These are phyloP conservation scores for Nasonia longicornis DNA, from an alignment of 1,140 invertebrate species.

Conservation along the genomic window DNA sequence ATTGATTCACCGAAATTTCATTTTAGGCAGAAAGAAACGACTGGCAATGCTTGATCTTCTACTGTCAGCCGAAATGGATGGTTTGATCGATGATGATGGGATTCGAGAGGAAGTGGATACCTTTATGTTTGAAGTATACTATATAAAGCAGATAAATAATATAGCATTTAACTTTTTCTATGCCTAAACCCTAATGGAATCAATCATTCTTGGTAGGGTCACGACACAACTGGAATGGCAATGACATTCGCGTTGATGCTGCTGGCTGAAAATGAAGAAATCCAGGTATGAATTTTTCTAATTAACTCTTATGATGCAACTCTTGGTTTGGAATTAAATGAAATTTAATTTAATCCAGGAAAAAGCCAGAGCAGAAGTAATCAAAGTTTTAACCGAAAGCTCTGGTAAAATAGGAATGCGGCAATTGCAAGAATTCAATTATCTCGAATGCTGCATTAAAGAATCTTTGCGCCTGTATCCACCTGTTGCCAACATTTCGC, in stretches of 20 bases:
- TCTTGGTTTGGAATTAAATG: not conserved
- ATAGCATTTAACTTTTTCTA: no score
- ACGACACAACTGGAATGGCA: slow-evolving; percentile 49
- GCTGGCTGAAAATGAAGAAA: slow-evolving; percentile 48
- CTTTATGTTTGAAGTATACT: not conserved
- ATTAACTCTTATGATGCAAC: no score
- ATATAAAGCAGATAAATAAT: not conserved
- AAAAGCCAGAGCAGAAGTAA: slow-evolving; percentile 45
- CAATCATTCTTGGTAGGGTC: slow-evolving; percentile 37
- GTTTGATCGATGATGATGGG: not conserved
- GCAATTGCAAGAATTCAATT: slow-evolving; percentile 52
- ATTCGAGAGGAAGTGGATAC: not conserved
- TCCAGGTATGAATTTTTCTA: slow-evolving; percentile 35
- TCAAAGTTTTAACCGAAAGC: slow-evolving; percentile 27
- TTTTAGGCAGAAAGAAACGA: not conserved
- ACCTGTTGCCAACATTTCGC: slow-evolving; percentile 69
- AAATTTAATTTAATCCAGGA: slow-evolving; percentile 31
- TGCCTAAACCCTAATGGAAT: no score
- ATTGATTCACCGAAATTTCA: no score
- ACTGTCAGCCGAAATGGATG: not conserved
- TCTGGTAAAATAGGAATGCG: slow-evolving; percentile 41
- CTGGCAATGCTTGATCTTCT: not conserved
- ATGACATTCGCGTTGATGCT: slow-evolving; percentile 44
- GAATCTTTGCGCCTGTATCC: slow-evolving; percentile 73
- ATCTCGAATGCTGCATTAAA: slow-evolving; percentile 74